Evolutionary conservation across 2,113 vertebrate species (phyloP).

Genomic region (Ciconia maguari): DNA sequence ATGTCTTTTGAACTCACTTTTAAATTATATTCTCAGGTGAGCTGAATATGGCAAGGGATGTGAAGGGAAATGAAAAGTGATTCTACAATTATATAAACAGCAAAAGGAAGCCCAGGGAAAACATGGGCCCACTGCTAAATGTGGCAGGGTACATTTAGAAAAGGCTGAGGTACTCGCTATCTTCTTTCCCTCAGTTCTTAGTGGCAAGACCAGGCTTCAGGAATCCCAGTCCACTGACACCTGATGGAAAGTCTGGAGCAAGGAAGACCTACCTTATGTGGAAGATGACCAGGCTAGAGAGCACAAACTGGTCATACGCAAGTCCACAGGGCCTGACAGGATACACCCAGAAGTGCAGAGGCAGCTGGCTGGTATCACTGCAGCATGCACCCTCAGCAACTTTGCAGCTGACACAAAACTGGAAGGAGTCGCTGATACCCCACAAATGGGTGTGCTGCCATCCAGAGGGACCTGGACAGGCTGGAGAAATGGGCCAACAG

Average conservation of each 20-base stretch:
- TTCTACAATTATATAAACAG: background rate
- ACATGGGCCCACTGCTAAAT: accelerated
- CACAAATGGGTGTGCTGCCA: background rate
- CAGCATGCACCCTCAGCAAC: background rate
- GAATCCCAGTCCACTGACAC: background rate
- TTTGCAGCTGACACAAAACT: background rate
- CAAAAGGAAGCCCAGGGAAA: background rate
- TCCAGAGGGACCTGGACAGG: background rate
- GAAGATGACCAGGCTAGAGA: background rate
- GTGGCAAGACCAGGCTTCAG: background rate
- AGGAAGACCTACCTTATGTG: background rate
- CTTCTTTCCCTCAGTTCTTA: background rate
- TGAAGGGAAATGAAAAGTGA: background rate
- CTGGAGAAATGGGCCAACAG: background rate
- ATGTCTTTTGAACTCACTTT: background rate
- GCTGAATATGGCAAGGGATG: background rate
- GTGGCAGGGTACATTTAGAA: background rate
- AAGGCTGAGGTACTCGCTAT: background rate
- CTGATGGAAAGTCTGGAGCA: background rate
- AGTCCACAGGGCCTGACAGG: background rate
- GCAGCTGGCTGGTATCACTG: background rate
- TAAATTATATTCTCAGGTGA: background rate
- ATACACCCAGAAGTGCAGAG: background rate
- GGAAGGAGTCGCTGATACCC: background rate
- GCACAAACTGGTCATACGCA: background rate